Base-by-base conservation (phyloP, 1,140 invertebrate species). In the Drosophila sucinea region DNA sequence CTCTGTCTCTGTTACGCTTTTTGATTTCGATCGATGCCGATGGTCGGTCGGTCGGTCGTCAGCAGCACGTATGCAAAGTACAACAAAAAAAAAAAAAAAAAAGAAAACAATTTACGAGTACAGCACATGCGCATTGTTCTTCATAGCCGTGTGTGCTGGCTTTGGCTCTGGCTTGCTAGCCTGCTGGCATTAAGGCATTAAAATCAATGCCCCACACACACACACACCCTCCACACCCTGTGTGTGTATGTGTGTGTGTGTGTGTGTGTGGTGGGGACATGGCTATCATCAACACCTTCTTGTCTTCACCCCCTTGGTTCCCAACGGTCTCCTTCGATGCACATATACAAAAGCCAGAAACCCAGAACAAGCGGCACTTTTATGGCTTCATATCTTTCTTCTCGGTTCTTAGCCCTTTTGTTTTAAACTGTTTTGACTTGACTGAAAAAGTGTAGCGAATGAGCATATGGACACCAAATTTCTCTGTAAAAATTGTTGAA, bases 1-100 rank as follows among this genome's bases (percentile, higher is more conserved):
- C 41, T 4, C 33, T 63, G 41, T 72, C 60, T 69, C 67, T 77
- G 83, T 83, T 89, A 89, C 84, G 84, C 84, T 89, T 83, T 89
- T 83, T 87, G 83, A 87, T 83, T 87, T 70, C 84, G 70, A 87
- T 87, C 83, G 83, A 87, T 83, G 79, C 70, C 67, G 57, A 78
- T 57, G 75, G 83, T 89, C 87, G 79, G 72, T 87, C 82, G 82
- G 82, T 87, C 87, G 79, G 69, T 89, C 83, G 82, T 63, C 57
- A 71, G 30, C 10, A 63, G 47, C 10, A 44, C 30, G 3, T n/a
- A 30, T 56, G 33, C 3, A 51, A 10, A 64, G 44, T 32, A 54
- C 30, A 67, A 17, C 17, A 17, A 17, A 17, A 17, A 17, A 17
- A 17, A 17, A 17, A 17, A 17, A 17, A 17, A 75, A 27, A 64